Evolutionary conservation across 2,113 vertebrate species (phyloP).

Genomic region (Perccottus glenii): DNA sequence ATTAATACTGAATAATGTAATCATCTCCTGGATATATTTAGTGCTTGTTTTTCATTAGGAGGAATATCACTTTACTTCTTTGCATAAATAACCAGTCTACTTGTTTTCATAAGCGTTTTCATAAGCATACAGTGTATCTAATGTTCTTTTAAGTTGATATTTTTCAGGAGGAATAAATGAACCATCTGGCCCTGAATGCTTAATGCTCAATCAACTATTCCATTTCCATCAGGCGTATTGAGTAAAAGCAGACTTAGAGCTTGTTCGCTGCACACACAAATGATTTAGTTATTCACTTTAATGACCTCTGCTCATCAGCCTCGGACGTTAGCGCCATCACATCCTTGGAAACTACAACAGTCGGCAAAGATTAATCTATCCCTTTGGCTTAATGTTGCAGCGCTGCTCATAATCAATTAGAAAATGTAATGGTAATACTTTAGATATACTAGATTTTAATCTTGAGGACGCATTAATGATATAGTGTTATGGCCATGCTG

Average conservation of each 20-base stretch:
- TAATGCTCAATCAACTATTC: conserved; percentile 39
- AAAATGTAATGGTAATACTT: conserved; percentile 8
- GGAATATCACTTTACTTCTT: conserved; percentile 8
- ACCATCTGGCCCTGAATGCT: conserved; percentile 29
- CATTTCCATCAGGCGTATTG: conserved; percentile 37
- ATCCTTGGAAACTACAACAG: conserved; percentile 28
- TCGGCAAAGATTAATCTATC: conserved; percentile 39
- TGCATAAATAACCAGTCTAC: background rate
- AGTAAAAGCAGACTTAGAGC: conserved; percentile 25
- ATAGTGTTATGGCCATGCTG: background rate
- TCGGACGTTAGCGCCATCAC: conserved; percentile 6
- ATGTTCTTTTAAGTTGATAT: conserved; percentile 37
- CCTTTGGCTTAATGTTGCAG: conserved; percentile 6
- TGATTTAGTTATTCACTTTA: conserved; percentile 39
- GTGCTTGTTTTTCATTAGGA: background rate
- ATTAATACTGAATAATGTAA: background rate
- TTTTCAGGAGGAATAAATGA: conserved; percentile 22
- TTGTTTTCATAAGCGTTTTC: background rate
- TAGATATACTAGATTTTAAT: background rate
- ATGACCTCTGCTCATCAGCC: conserved; percentile 42
- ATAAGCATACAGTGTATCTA: conserved; percentile 4
- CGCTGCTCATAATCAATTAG: background rate
- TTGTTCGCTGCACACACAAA: conserved; percentile 26
- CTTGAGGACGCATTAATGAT: background rate
- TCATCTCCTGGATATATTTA: background rate